These are phyloP conservation scores for Pomatostomus ruficeps DNA, from an alignment of 2,113 vertebrate genomes.

Conservation along the genomic window DNA sequence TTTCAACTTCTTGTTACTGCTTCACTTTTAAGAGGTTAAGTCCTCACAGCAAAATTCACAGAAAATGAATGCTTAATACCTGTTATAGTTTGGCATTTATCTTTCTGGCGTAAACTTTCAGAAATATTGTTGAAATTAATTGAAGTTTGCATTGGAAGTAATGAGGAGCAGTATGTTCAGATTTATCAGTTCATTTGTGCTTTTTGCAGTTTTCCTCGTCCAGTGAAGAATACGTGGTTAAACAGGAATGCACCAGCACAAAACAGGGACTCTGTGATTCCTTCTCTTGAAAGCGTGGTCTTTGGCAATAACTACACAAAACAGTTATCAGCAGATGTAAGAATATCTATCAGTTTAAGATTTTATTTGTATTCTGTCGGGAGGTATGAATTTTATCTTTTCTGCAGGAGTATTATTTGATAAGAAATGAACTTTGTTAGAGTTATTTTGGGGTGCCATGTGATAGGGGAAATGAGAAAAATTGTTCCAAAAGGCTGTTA, in stretches of 20 bases:
- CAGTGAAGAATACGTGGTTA: conserved; percentile 93
- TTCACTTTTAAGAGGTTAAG: background rate
- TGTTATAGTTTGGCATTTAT: background rate
- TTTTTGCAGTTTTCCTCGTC: conserved; percentile 88
- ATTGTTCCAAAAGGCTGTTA: background rate
- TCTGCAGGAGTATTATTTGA: background rate
- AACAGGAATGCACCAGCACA: conserved; percentile 94
- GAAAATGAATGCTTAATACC: background rate
- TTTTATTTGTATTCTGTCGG: background rate
- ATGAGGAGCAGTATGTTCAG: background rate
- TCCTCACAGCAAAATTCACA: background rate
- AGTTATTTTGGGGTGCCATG: background rate
- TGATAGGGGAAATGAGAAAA: background rate
- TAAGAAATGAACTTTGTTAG: background rate
- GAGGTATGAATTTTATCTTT: background rate
- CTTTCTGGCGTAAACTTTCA: background rate
- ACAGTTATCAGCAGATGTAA: conserved; percentile 93
- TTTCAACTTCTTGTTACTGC: background rate
- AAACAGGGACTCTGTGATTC: conserved; percentile 91
- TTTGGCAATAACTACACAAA: conserved; percentile 92
- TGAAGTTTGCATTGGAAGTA: background rate
- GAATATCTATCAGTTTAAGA: conserved; percentile 22
- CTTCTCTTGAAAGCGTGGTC: conserved; percentile 91
- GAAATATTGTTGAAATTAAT: background rate
- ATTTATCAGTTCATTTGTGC: background rate